Evolutionary conservation across 2,113 vertebrate species (phyloP).

Genomic region (Pelvicachromis taeniatus): DNA sequence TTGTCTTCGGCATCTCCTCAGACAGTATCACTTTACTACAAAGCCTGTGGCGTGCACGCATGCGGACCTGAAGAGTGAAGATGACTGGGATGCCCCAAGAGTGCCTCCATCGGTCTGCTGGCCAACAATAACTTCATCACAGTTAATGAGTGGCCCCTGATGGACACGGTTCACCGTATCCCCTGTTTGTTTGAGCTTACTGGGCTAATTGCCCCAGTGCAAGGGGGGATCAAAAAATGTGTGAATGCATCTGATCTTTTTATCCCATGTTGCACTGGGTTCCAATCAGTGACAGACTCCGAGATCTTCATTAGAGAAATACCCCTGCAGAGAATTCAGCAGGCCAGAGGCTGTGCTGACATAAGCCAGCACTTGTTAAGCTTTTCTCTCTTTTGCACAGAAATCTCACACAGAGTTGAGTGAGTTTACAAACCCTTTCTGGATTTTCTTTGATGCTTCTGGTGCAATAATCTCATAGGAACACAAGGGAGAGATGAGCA

Average conservation of each 20-base stretch:
- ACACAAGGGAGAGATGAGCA: neutral
- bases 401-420: neutral
- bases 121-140: slow-evolving; percentile 44
- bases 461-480: neutral
- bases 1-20: neutral
- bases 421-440: slow-evolving; percentile 17
- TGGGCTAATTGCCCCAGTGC: slow-evolving; percentile 43
- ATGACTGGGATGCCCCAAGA: neutral
- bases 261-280: slow-evolving; percentile 30
- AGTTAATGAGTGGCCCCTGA: slow-evolving; percentile 21
- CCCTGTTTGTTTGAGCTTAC: slow-evolving; percentile 46
- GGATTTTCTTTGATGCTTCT: neutral
- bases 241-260: slow-evolving; percentile 53
- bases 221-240: slow-evolving; percentile 18
- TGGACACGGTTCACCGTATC: neutral
- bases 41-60: neutral
- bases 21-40: neutral
- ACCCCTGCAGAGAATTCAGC: slow-evolving; percentile 35
- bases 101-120: neutral
- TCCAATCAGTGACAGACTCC: slow-evolving; percentile 41
- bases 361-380: slow-evolving; percentile 5
- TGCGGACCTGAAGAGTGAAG: neutral
- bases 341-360: slow-evolving; percentile 22
- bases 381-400: neutral
- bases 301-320: slow-evolving; percentile 42